These are phyloP conservation scores for Margarornis squamiger DNA, from an alignment of 2,797 vertebrate genomes.

Conservation along the genomic window DNA sequence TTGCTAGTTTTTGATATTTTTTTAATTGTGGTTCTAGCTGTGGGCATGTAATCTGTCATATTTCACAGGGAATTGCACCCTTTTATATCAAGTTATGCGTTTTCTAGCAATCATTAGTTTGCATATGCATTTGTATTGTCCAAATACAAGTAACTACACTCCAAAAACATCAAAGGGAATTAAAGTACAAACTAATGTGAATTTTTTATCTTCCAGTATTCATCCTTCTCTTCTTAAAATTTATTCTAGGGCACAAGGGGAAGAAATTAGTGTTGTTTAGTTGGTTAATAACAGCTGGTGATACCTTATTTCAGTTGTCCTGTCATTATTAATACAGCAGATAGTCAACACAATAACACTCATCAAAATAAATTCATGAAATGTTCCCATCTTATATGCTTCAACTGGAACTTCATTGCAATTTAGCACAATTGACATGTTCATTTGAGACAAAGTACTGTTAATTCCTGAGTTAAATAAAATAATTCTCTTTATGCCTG, in stretches of 20 bases:
- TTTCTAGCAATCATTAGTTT: not conserved
- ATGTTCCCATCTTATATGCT: not conserved
- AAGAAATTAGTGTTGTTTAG: not conserved
- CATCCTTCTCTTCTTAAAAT: not conserved
- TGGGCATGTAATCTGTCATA: not conserved
- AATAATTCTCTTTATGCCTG: not conserved
- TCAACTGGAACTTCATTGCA: not conserved
- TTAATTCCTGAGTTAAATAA: slow-evolving; percentile 31
- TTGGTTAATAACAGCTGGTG: not conserved
- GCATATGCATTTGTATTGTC: not conserved
- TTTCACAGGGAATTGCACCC: not conserved
- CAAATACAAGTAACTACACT: not conserved
- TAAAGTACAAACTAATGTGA: not conserved
- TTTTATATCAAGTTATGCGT: not conserved
- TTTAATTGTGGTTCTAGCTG: not conserved
- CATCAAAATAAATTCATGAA: not conserved
- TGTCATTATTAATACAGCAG: not conserved
- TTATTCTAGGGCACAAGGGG: not conserved
- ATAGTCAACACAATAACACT: not conserved
- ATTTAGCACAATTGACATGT: not conserved
- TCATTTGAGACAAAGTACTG: slow-evolving; percentile 2
- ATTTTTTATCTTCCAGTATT: not conserved
- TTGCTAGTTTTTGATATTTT: not conserved
- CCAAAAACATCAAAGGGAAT: not conserved
- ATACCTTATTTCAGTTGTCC: not conserved